Percentiles rank a stretch among this genome's conserved stretches.
Evolutionary conservation across 2,888 invertebrate genomes (phyloP).

Genomic region (Drosophila tripunctata): DNA sequence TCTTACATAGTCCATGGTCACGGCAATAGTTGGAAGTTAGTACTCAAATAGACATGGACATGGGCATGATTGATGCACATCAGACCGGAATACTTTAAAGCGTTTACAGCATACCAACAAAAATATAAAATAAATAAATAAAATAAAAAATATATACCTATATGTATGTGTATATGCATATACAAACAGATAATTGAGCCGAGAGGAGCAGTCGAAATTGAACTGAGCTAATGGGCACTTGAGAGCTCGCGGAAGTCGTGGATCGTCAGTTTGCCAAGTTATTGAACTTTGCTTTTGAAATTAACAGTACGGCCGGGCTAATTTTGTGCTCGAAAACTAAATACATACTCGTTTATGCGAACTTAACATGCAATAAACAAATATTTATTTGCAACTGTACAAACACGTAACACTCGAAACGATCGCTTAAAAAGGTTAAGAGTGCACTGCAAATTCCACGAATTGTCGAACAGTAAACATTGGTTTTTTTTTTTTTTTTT

Average conservation of each 20-base stretch:
- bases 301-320: conserved; percentile 31
- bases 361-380: conserved; percentile 39
- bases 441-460: conserved; percentile 25
- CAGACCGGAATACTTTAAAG: background rate
- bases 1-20: conserved; percentile 57
- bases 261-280: conserved; percentile 29
- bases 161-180: background rate
- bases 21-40: conserved; percentile 14
- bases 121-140: background rate
- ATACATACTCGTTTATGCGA: conserved; percentile 14
- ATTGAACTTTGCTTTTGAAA: conserved; percentile 53
- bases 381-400: conserved; percentile 44
- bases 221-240: conserved; percentile 41
- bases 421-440: conserved; percentile 15
- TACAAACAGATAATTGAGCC: conserved; percentile 30
- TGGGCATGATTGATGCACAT: conserved; percentile 45
- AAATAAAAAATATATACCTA: background rate
- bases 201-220: conserved; percentile 27
- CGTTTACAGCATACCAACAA: conserved; percentile 10
- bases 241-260: conserved; percentile 42
- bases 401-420: conserved; percentile 9
- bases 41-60: conserved; percentile 20
- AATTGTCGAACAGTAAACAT: conserved; percentile 17
- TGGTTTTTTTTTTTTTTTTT: conserved; percentile 5
- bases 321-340: conserved; percentile 32